Conservation (phyloP, 2,888 invertebrate genomes). For the Junonia oenone region DNA sequence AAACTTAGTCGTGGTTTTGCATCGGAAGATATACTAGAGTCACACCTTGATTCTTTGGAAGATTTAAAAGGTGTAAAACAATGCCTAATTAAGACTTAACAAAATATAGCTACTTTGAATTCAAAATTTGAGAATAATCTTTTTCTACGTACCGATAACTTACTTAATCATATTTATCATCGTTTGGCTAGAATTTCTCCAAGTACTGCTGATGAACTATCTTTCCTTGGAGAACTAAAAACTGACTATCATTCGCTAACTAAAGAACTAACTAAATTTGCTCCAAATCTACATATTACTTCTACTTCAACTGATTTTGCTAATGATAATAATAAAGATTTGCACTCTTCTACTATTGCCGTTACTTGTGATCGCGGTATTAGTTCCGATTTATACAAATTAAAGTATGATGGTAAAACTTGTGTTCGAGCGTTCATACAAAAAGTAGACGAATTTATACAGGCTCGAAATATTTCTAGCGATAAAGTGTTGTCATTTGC, state of each 20-base stretch:
- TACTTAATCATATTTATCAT: not conserved
- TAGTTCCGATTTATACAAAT: not conserved
- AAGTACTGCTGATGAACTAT: not conserved
- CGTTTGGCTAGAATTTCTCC: not conserved
- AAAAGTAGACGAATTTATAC: not conserved
- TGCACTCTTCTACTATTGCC: not conserved
- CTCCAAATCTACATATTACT: not conserved
- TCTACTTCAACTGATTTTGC: not conserved
- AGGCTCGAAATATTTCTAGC: slow-evolving; percentile 4
- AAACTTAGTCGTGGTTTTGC: slow-evolving; percentile 16
- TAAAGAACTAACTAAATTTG: no score
- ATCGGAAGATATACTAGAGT: slow-evolving; percentile 25
- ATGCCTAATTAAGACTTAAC: slow-evolving; percentile 17
- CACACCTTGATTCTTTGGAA: slow-evolving; percentile 21
- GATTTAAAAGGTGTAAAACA: slow-evolving; percentile 25
- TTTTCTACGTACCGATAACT: not conserved
- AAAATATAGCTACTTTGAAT: not conserved
- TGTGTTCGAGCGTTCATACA: slow-evolving; percentile 1
- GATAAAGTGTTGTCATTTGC: slow-evolving; percentile 18
- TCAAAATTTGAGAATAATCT: not conserved
- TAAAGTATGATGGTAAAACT: slow-evolving; percentile 8
- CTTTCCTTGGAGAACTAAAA: not conserved
- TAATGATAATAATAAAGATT: not conserved
- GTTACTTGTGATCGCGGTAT: slow-evolving; percentile 2
- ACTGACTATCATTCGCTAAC: not conserved